Evolutionary conservation across 2,797 vertebrate species (phyloP).

Genomic region (Amblyraja radiata): DNA sequence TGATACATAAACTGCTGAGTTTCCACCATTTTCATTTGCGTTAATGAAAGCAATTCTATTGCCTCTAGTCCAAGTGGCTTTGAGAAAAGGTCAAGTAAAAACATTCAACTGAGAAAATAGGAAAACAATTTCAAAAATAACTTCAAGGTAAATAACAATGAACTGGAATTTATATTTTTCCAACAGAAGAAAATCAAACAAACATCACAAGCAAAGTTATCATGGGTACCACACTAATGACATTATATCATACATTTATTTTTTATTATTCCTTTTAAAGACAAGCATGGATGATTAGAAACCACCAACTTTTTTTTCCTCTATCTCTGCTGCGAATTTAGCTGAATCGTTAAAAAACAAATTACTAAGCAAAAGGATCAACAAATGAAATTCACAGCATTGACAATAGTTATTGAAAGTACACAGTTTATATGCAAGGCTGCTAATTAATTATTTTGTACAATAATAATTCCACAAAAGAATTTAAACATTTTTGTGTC

Average conservation of each 20-base stretch:
- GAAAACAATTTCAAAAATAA: not conserved
- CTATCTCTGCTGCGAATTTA: no score
- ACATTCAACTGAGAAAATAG: not conserved
- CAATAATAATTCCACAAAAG: not conserved
- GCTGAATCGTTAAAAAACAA: not conserved
- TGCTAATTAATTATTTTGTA: not conserved
- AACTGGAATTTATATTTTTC: not conserved
- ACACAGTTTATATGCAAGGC: not conserved
- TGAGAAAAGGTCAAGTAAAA: slow-evolving; percentile 9
- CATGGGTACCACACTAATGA: not conserved
- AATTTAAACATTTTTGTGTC: not conserved
- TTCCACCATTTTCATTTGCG: no score
- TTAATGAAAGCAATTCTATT: no score
- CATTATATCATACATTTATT: not conserved
- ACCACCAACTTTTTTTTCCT: no score
- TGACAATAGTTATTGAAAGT: not conserved
- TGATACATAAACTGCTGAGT: no score
- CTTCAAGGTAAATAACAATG: not conserved
- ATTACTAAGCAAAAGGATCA: not conserved
- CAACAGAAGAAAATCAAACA: not conserved
- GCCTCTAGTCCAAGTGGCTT: not conserved
- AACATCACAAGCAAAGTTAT: not conserved
- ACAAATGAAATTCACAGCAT: not conserved
- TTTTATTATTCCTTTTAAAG: not conserved
- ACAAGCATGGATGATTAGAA: no score